Base-by-base conservation (phyloP, 1,140 invertebrate species). In the Drosophila sproati region DNA sequence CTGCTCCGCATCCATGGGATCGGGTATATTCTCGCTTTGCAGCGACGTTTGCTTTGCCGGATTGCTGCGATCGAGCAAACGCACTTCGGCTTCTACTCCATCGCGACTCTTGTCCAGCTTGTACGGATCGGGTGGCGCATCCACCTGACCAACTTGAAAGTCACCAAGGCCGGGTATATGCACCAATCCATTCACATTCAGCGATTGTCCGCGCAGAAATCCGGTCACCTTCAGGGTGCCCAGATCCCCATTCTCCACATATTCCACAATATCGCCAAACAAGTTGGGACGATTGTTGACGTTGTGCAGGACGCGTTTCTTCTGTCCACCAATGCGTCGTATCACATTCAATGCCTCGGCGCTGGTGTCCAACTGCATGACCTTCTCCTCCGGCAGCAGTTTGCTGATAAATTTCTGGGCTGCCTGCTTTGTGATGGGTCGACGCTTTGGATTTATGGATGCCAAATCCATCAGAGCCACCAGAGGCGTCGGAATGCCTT, bases 1-100 rank as follows among this genome's bases (percentile, higher is more conserved):
- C 93, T 99, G 98, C 93, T 99, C 98, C 10, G 96, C 97, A 93
- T 98, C 97, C 97, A 99, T 98, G 34, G 96, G 95, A 94, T 99
- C 97, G 28, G 96, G 95, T 62, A 95, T 93, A 93, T 97, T 96
- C 94, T 98, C 98, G 75, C 94, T 94, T 68, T 95, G 93, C 12
- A 99, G 93, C 55, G 95, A 95, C 91, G 97, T 96, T 94, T 97
- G 96, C 91, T 95, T 94, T 0, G 75, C 69, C 5, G 95, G 94
- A 94, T 97, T 95, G 62, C 96, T 95, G 37, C 89, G 92, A 80
- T 95, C 95, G 45, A 97, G 86, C 6, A 97, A 82, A 75, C 93
- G 93, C 8, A 93, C 78, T 51, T 91, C 77, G 12, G 63, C 85
- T 5, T 51, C 12, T 7, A 86, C 78, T 3, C 78, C 80, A 47